Evolutionary conservation across 2,888 invertebrate species (phyloP).

Genomic region (Sphaerophoria taeniata): DNA sequence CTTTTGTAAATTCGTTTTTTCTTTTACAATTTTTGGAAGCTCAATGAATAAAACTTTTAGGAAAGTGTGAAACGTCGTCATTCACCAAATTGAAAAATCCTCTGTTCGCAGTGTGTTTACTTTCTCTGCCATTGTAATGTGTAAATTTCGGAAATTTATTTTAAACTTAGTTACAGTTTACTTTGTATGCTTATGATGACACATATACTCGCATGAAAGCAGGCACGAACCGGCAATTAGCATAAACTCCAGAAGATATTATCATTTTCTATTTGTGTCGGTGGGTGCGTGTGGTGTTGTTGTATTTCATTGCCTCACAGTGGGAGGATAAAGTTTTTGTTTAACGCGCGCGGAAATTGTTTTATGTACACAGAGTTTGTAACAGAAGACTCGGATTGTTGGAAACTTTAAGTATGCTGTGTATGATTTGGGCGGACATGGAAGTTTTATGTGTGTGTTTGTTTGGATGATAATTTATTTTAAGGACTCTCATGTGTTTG

Average conservation of each 20-base stretch:
- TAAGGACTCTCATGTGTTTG: constrained; percentile 47
- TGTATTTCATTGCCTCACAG: constrained; percentile 24
- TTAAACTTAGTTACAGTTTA: constrained; percentile 57
- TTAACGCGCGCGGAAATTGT: constrained; percentile 45
- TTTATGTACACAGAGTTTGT: constrained; percentile 52
- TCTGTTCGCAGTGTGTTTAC: constrained; percentile 27
- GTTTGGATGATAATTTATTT: constrained; percentile 62
- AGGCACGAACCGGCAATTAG: constrained; percentile 63
- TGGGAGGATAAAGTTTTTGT: constrained; percentile 50
- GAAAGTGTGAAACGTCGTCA: not conserved
- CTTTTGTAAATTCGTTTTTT: not conserved
- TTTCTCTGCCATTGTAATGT: constrained; percentile 53
- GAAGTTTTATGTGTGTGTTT: constrained; percentile 28
- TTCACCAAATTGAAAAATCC: too few relatives aligned
- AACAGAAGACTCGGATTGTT: not conserved
- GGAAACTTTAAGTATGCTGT: too few relatives aligned
- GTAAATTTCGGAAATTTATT: constrained; percentile 65
- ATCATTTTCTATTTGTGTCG: not conserved
- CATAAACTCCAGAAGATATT: constrained; percentile 54
- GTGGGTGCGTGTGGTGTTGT: not conserved
- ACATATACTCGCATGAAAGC: constrained; percentile 7
- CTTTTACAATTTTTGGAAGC: constrained; percentile 6
- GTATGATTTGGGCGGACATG: constrained; percentile 37
- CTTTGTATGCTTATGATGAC: constrained; percentile 49
- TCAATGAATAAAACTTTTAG: constrained; percentile 34